Evolutionary conservation across 2,113 vertebrate genomes (phyloP), one percentile per base, ranked within the genome.

Genomic region (Centropus bengalensis): DNA sequence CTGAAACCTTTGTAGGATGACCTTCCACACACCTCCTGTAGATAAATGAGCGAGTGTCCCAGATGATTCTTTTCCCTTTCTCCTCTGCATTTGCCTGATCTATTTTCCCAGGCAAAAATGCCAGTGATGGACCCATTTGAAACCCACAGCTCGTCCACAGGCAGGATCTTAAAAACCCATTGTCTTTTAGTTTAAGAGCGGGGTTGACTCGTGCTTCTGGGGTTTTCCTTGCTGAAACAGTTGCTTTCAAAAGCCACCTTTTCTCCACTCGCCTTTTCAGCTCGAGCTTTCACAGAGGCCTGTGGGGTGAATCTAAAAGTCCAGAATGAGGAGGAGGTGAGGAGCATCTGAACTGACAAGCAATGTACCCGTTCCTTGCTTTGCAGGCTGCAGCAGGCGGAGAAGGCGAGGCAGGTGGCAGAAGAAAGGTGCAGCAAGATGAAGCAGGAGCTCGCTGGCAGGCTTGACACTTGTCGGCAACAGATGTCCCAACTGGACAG

Each of bases 401-500:
- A 99, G 90, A 96, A 79, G 47, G 97, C 98, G 10, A 96, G 98
- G 74, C 98, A 97, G 90, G 96, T 96, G 27, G 98, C 97, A 0
- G 98, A 99, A 93, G 98, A 99, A 49, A 98, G 97, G 8, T 98
- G 98, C 97, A 97, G 63, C 88, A 98, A 97, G 91, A 96, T 99
- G 96, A 98, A 98, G 91, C 97, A 95, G 55, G 98, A 99, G 83
- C 98, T 99, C 75, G 97, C 98, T 11, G 97, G 96, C 58, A 98
- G 94, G 88, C 98, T 98, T 2, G 94, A 98, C 8, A 82, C 86
- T 3, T 95, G 99, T 79, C 98, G 98, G 95, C 98, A 98, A 49
- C 99, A 99, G 38, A 98, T 99, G 62, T 82, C 98, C 33, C 99
- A 99, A 45, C 97, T 99, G 95, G 99, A 99, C 4, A 96, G 96